Conservation (phyloP, 2,797 vertebrate genomes). For the Alca torda region DNA sequence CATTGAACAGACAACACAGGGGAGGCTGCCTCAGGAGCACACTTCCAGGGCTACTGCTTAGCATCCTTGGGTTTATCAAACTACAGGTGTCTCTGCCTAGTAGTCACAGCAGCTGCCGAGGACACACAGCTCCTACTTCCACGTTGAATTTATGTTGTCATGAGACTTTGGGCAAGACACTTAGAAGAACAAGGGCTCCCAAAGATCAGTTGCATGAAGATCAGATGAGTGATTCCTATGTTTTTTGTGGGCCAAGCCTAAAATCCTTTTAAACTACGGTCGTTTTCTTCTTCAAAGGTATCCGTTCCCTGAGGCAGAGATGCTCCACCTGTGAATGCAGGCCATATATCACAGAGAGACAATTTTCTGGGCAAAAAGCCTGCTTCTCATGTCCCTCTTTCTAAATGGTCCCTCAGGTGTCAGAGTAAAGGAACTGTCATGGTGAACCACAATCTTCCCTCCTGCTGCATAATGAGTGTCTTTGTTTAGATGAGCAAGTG, state of each 20-base stretch:
- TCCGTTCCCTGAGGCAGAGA: neutral
- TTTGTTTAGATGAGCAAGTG: neutral
- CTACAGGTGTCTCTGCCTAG: neutral
- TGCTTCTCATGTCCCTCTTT: neutral
- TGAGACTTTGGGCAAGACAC: neutral
- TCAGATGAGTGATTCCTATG: neutral
- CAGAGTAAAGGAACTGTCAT: neutral
- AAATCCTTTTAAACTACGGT: neutral
- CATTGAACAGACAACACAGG: neutral
- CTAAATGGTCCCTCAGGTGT: neutral
- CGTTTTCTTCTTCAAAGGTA: neutral
- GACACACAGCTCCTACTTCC: neutral
- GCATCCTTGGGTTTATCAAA: neutral
- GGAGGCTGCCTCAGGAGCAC: neutral
- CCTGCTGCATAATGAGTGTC: neutral
- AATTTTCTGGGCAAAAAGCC: conserved; percentile 7
- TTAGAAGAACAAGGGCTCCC: neutral
- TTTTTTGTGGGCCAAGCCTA: neutral
- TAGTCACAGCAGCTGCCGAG: neutral
- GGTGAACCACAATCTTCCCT: neutral
- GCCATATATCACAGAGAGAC: neutral
- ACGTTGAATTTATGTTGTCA: neutral
- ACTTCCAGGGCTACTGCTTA: neutral
- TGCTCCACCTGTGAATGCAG: neutral
- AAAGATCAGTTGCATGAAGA: neutral